Percentiles rank a stretch among this genome's conserved stretches.
These are phyloP conservation scores for Tridacna gigas DNA, from an alignment of 2,888 invertebrate genomes.

Conservation along the genomic window DNA sequence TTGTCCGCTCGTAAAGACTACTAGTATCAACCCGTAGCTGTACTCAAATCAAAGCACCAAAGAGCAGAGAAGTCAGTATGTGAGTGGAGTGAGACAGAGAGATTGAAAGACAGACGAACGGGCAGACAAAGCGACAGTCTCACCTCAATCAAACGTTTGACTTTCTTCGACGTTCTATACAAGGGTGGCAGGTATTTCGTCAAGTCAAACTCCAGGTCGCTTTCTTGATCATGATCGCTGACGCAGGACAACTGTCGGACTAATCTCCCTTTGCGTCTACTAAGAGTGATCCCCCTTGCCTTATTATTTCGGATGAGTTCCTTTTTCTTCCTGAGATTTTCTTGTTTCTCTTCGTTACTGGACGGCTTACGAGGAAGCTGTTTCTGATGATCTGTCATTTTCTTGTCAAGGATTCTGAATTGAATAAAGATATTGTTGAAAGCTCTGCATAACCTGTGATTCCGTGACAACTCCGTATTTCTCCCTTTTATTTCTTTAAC, in stretches of 20 bases:
- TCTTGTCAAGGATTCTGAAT: slow-evolving; percentile 58
- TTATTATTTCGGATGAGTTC: slow-evolving; percentile 77
- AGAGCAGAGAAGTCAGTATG: too few species aligned
- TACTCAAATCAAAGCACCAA: too few species aligned
- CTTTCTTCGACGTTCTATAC: slow-evolving; percentile 87
- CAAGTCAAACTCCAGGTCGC: slow-evolving; percentile 78
- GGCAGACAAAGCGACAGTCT: slow-evolving; percentile 21
- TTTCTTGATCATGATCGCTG: slow-evolving; percentile 78
- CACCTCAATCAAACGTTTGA: slow-evolving; percentile 88
- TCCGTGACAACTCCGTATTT: too few species aligned
- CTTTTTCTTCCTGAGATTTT: slow-evolving; percentile 78
- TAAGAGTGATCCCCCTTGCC: slow-evolving; percentile 77
- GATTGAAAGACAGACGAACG: too few species aligned
- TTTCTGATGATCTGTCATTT: slow-evolving; percentile 61
- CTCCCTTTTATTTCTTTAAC: too few species aligned
- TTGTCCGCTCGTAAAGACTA: too few species aligned
- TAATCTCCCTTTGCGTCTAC: slow-evolving; percentile 77
- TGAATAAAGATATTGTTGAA: not conserved
- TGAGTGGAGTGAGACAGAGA: too few species aligned
- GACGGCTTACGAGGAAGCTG: slow-evolving; percentile 50
- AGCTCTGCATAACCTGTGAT: too few species aligned
- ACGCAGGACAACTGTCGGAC: slow-evolving; percentile 79
- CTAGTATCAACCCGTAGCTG: too few species aligned
- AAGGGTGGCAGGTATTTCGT: slow-evolving; percentile 88
- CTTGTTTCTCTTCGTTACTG: slow-evolving; percentile 71